A percentile compares a stretch with the other conserved stretches of the same genome.
Evolutionary conservation across 2,113 vertebrate genomes (phyloP).

Genomic region (Hiodon alosoides): DNA sequence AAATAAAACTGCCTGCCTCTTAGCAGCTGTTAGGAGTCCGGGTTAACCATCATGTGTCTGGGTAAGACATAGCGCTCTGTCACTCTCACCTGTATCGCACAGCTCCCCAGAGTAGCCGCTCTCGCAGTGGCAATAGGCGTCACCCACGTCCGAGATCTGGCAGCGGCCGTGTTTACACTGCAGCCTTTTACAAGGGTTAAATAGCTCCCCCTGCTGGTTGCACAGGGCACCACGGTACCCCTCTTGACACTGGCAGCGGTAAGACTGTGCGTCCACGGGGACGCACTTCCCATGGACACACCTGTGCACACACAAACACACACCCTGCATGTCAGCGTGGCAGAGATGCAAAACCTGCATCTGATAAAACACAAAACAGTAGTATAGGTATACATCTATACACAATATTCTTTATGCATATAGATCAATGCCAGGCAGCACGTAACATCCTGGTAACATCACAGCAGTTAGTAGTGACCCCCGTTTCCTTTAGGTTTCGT

Average conservation of each 20-base stretch:
- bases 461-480: too few species aligned
- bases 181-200: slow-evolving; percentile 74
- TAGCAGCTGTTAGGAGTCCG: too few species aligned
- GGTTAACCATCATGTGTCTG: too few species aligned
- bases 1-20: too few species aligned
- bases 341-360: too few species aligned
- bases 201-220: slow-evolving; percentile 79
- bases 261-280: slow-evolving; percentile 82
- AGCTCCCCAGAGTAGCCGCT: slow-evolving; percentile 77
- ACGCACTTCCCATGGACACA: slow-evolving; percentile 88
- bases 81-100: slow-evolving; percentile 78
- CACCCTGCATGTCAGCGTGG: not conserved
- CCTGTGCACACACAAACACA: slow-evolving; percentile 48
- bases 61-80: not conserved
- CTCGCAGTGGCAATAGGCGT: slow-evolving; percentile 83
- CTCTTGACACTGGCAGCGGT: slow-evolving; percentile 87
- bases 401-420: too few species aligned
- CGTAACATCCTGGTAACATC: too few species aligned
- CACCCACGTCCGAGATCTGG: slow-evolving; percentile 73
- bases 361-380: not conserved
- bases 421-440: too few species aligned
- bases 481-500: too few species aligned
- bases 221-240: slow-evolving; percentile 89
- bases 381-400: too few species aligned
- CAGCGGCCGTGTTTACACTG: slow-evolving; percentile 83